Base-by-base conservation (phyloP, 1,140 invertebrate species). In the Panagrolaimus sp. region DNA sequence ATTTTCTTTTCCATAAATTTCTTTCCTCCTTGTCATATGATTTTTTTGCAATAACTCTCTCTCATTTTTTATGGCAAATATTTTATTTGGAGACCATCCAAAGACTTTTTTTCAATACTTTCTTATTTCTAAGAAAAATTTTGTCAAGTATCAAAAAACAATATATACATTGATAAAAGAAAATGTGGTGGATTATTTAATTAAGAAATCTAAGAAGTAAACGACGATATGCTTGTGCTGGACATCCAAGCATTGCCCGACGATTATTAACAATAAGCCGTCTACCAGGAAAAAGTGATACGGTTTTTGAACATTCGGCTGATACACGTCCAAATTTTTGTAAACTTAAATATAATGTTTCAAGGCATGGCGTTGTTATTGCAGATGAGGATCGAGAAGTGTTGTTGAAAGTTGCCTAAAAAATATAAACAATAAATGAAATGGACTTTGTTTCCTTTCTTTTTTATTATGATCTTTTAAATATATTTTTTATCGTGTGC, bases 321-420 rank as follows among this genome's bases (percentile, higher is more conserved):
- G 68, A 74, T 13, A 70, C 45, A 25, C 72, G 72, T 16, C 72
- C 72, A 67, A 74, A 74, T 44, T 69, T 74, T 53, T 74, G 72
- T n/a, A 74, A 62, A 14, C 38, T 43, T 44, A 65, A 51, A 62
- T 74, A 74, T 11, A 74, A 25, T 23, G 46, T 64, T 38, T 74
- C 72, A n/a, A 74, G n/a, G 1, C 73, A 67, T 31, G 76, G n/a
- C 13, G 69, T 72, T 20, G 67, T 68, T n/a, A 74, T 74, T 7
- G 61, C 44, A 43, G 53, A 65, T 13, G 73, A n/a, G n/a, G n/a
- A 75, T 14, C 72, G 65, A 13, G 72, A 31, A 20, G 63, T 61
- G 31, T 74, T 74, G 62, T 74, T 74, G 67, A 74, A 74, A 44
- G 74, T 47, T 16, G 74, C 72, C 72, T 74, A 42, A 11, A 74